Conservation (phyloP, 2,888 invertebrate species). For the Carcina quercana region DNA sequence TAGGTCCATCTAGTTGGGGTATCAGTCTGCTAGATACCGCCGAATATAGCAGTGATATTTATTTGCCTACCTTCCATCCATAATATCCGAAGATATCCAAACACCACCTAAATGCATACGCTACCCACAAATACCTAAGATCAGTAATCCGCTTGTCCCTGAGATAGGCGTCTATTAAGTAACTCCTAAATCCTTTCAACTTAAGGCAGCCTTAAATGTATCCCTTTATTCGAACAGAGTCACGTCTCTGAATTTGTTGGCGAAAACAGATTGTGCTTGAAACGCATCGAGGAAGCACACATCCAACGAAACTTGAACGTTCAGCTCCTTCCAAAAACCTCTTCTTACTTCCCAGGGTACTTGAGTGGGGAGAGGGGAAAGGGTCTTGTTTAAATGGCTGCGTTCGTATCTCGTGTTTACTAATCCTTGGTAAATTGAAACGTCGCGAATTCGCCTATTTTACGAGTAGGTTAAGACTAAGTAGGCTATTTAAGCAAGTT, state of each 20-base stretch:
- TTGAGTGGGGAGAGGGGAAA: slow-evolving; percentile 2
- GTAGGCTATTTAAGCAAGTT: too few relatives aligned
- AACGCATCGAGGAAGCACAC: slow-evolving; percentile 20
- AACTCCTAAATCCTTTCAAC: slow-evolving; percentile 28
- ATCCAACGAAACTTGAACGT: slow-evolving; percentile 20
- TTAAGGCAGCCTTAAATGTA: slow-evolving; percentile 33
- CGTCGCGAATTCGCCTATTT: slow-evolving; percentile 24
- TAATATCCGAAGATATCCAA: too few relatives aligned
- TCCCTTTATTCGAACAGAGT: slow-evolving; percentile 33
- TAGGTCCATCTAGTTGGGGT: too few relatives aligned
- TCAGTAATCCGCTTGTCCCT: slow-evolving; percentile 22
- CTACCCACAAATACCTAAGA: slow-evolving; percentile 1
- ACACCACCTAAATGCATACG: not conserved
- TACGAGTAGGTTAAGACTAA: slow-evolving; percentile 10
- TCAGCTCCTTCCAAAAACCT: slow-evolving; percentile 6
- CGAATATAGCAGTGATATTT: too few relatives aligned
- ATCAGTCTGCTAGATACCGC: too few relatives aligned
- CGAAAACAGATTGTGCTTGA: slow-evolving; percentile 28
- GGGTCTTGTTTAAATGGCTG: slow-evolving; percentile 18
- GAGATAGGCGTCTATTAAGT: slow-evolving; percentile 36
- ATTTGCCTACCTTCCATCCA: too few relatives aligned
- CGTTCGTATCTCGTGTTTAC: slow-evolving; percentile 21
- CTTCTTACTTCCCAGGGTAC: slow-evolving; percentile 6
- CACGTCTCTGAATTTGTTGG: slow-evolving; percentile 35
- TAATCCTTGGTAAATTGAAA: slow-evolving; percentile 43